A percentile compares a stretch with the other conserved stretches of the same genome.
These are phyloP conservation scores for Toxostoma redivivum DNA, from an alignment of 2,113 vertebrate genomes.

Conservation along the genomic window DNA sequence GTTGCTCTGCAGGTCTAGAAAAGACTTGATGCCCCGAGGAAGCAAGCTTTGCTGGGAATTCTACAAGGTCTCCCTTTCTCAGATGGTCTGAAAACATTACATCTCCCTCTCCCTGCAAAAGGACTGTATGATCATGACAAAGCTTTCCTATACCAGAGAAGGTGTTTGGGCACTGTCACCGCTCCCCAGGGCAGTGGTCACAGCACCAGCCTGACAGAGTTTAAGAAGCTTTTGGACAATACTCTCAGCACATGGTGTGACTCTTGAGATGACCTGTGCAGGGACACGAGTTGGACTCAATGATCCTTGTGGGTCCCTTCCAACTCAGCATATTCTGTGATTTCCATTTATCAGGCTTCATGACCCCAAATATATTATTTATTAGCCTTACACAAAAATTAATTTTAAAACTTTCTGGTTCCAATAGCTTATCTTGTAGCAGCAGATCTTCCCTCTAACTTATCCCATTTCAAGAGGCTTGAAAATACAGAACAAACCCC, in stretches of 20 bases:
- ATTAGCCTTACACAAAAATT: not conserved
- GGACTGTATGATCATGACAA: not conserved
- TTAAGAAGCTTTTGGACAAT: not conserved
- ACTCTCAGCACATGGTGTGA: not conserved
- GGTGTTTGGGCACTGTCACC: not conserved
- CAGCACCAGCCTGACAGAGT: not conserved
- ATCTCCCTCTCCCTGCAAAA: not conserved
- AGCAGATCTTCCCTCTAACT: not conserved
- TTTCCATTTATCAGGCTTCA: not conserved
- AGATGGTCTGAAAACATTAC: not conserved
- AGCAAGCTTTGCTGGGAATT: not conserved
- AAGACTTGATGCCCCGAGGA: not conserved
- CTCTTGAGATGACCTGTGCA: not conserved
- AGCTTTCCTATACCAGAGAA: not conserved
- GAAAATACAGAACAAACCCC: not conserved
- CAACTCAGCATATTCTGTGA: not conserved
- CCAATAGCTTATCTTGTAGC: not conserved
- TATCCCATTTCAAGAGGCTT: not conserved
- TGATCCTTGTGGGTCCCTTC: not conserved
- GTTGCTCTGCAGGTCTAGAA: not conserved
- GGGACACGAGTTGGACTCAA: fast-evolving
- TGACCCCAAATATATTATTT: not conserved
- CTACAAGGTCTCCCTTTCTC: not conserved
- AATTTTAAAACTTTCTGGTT: not conserved
- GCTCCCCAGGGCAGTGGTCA: not conserved